Evolutionary conservation across 2,113 vertebrate species (phyloP), one percentile per base, ranked within the genome.

Genomic region (Corythoichthys haematopterus): DNA sequence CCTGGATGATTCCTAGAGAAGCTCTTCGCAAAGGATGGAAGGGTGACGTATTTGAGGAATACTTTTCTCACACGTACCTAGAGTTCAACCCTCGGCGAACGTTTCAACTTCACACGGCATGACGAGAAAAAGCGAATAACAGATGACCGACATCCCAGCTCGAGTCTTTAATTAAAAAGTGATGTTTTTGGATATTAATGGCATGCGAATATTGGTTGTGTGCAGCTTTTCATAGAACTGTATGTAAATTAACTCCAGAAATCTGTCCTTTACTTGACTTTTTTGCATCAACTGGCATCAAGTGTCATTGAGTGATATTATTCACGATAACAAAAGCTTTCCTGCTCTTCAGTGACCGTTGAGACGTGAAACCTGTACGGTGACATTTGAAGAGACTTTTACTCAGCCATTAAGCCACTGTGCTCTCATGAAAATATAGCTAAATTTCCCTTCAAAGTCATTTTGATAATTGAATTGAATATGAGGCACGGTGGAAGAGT

Each of bases 201-300:
- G 47, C 56, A 60, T 66, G 8, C 69, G 69, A 58, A 66, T 56
- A 50, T 2, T 63, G 38, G 61, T 59, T 50, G 58, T 1, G 45
- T 12, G 52, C 35, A 53, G 36, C 40, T 46, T 8, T 53, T 28
- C 52, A 50, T 63, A 13, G 40, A 70, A 36, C 58, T 78, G 67
- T 66, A 67, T 56, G 61, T 38, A 74, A 66, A 77, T 59, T 36
- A 14, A 57, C 4, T 13, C 4, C 16, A 50, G 3, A 46, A 74
- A 65, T 65, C 12, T 60, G 59, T 46, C 47, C 20, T 45, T 36
- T 8, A 13, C 14, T 57, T 11, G 46, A 64, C 38, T 20, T 2
- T 36, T 61, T 61, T 61, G 9, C 9, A 43, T 60, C 15, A 8
- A 60, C 37, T 43, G 38, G 6, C 36, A 16, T 8, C 2, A 60